Percentiles rank a stretch among this genome's conserved stretches.
These are phyloP conservation scores for Carterocephalus palaemon DNA, from an alignment of 2,888 invertebrate species.

Conservation along the genomic window DNA sequence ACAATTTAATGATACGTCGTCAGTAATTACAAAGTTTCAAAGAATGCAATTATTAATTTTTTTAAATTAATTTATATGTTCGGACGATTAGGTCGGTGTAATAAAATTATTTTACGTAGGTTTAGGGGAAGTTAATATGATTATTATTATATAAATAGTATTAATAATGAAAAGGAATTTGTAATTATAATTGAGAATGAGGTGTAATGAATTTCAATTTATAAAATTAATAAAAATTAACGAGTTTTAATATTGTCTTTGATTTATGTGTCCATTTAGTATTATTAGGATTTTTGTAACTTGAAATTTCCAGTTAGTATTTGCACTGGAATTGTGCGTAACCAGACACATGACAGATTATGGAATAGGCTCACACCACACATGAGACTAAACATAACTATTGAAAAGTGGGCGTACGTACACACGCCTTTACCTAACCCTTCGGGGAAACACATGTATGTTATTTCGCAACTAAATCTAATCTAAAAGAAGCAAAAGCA, in stretches of 20 bases:
- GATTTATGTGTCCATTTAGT: slow-evolving; percentile 30
- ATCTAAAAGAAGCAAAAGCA: background rate
- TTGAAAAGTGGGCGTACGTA: too few relatives aligned
- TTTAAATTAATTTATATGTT: slow-evolving; percentile 67
- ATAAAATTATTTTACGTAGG: slow-evolving; percentile 64
- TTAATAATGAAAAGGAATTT: slow-evolving; percentile 73
- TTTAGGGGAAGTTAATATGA: slow-evolving; percentile 63
- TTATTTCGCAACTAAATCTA: too few relatives aligned
- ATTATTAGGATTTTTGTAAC: too few relatives aligned
- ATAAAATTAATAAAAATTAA: slow-evolving; percentile 78
- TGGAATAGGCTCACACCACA: too few relatives aligned
- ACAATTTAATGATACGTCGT: slow-evolving; percentile 42
- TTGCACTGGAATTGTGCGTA: too few relatives aligned
- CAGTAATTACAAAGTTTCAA: slow-evolving; percentile 43
- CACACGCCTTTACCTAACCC: too few relatives aligned
- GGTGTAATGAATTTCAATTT: slow-evolving; percentile 78
- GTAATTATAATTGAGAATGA: slow-evolving; percentile 68
- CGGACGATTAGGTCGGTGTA: slow-evolving; percentile 65
- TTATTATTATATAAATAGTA: slow-evolving; percentile 61
- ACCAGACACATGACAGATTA: too few relatives aligned
- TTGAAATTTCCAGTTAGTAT: too few relatives aligned
- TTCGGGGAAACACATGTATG: too few relatives aligned
- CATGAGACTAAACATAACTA: too few relatives aligned
- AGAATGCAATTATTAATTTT: slow-evolving; percentile 55
- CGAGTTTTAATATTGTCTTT: slow-evolving; percentile 62